These are phyloP conservation scores for Cynoglossus semilaevis DNA, from an alignment of 2,113 vertebrate genomes.

Conservation along the genomic window DNA sequence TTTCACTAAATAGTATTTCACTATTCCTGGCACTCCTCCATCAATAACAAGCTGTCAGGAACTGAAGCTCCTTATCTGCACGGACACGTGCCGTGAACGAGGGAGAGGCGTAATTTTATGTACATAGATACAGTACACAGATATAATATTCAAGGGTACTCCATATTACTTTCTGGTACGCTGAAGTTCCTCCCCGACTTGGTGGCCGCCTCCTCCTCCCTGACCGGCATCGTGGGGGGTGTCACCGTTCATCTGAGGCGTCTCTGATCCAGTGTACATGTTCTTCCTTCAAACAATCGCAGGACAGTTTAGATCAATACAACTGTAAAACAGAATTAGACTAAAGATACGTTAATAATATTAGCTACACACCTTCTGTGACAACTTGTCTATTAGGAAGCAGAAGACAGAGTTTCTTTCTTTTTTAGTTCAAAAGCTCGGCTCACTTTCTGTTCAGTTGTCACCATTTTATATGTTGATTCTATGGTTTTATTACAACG, in stretches of 20 bases:
- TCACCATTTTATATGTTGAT: too few relatives aligned
- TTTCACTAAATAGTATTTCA: neutral
- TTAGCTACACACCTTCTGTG: too few relatives aligned
- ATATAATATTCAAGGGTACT: neutral
- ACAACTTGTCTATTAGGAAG: too few relatives aligned
- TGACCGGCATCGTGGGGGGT: constrained; percentile 80
- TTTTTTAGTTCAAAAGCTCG: too few relatives aligned
- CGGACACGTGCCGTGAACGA: neutral
- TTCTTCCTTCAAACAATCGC: constrained; percentile 81
- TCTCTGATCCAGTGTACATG: constrained; percentile 85
- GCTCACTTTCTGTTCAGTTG: too few relatives aligned
- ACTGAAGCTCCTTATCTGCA: neutral
- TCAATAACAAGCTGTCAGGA: neutral
- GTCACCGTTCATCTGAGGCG: constrained; percentile 91
- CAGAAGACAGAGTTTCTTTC: too few relatives aligned
- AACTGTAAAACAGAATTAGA: too few relatives aligned
- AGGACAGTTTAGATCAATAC: too few relatives aligned
- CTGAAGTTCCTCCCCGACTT: constrained; percentile 87
- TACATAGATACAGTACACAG: neutral
- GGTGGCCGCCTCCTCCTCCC: constrained; percentile 82
- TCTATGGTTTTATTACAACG: too few relatives aligned
- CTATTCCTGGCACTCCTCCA: neutral
- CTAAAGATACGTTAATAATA: too few relatives aligned
- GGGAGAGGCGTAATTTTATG: neutral
- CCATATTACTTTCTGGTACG: constrained; percentile 82